Evolutionary conservation across 2,113 vertebrate genomes (phyloP).

Genomic region (Myotis davidii): DNA sequence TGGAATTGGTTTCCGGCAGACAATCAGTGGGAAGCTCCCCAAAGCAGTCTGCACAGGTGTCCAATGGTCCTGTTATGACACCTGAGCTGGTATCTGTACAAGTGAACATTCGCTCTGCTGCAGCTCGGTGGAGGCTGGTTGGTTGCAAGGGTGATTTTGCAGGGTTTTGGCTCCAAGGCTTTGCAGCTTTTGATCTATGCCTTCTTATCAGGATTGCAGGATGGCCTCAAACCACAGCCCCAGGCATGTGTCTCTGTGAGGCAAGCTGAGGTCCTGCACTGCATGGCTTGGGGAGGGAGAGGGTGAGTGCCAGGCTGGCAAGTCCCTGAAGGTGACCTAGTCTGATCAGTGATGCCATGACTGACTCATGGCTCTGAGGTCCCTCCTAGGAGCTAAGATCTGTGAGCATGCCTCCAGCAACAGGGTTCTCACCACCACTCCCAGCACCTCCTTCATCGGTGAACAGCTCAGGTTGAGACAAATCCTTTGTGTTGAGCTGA

Average conservation of each 20-base stretch:
- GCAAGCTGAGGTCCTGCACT: not conserved
- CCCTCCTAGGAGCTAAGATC: not conserved
- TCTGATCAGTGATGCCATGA: not conserved
- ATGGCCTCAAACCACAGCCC: not conserved
- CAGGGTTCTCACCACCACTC: not conserved
- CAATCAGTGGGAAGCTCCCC: not conserved
- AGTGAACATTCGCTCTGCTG: not conserved
- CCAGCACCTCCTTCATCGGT: not conserved
- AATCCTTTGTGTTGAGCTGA: not conserved
- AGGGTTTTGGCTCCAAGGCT: not conserved
- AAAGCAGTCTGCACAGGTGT: not conserved
- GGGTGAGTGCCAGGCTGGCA: not conserved
- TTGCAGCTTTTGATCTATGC: not conserved
- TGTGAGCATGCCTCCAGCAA: fast-evolving
- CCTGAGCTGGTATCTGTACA: not conserved
- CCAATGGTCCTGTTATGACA: not conserved
- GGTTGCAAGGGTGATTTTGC: not conserved
- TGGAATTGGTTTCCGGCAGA: not conserved
- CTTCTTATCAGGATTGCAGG: not conserved
- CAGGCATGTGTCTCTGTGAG: not conserved
- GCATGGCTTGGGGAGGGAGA: not conserved
- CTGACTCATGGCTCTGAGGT: not conserved
- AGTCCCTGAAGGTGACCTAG: not conserved
- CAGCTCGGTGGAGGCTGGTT: not conserved
- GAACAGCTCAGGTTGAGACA: not conserved